A percentile compares a stretch with the other conserved stretches of the same genome.
phyloP scores from a whole-genome alignment of 2,888 invertebrate genomes.

The Itoplectis maculator region DNA sequence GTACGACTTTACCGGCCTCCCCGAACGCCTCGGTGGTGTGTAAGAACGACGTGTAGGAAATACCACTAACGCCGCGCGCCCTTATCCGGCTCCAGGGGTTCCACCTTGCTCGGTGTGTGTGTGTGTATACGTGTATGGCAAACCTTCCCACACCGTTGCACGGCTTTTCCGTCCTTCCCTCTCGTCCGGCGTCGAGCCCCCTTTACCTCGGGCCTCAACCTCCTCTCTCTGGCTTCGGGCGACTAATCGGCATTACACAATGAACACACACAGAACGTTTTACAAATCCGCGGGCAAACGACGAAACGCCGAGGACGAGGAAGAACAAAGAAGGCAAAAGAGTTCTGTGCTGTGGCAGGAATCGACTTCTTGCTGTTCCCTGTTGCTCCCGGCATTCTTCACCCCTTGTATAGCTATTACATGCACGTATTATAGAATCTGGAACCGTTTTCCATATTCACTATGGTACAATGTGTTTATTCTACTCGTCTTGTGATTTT shows the following conservation, averaged over 20 bases:
- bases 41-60: slow-evolving; percentile 51
- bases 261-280: slow-evolving; percentile 33
- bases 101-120: neutral
- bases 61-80: slow-evolving; percentile 50
- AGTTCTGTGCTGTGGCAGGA: slow-evolving; percentile 53
- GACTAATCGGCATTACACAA: slow-evolving; percentile 60
- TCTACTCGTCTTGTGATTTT: too few species aligned
- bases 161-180: slow-evolving; percentile 46
- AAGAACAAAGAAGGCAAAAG: slow-evolving; percentile 36
- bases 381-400: slow-evolving; percentile 15
- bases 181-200: slow-evolving; percentile 39
- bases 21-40: slow-evolving; percentile 36
- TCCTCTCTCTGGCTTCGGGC: slow-evolving; percentile 58
- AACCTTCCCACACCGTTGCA: slow-evolving; percentile 21
- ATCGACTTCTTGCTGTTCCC: slow-evolving; percentile 60
- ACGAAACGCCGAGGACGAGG: slow-evolving; percentile 24
- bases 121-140: neutral
- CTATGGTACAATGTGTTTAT: too few species aligned
- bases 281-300: slow-evolving; percentile 50
- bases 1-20: slow-evolving; percentile 42
- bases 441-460: too few species aligned
- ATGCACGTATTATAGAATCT: neutral
- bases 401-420: neutral
- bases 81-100: slow-evolving; percentile 53
- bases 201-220: slow-evolving; percentile 45